Base-by-base conservation (phyloP, 2,113 vertebrate species). In the Rutilus rutilus region DNA sequence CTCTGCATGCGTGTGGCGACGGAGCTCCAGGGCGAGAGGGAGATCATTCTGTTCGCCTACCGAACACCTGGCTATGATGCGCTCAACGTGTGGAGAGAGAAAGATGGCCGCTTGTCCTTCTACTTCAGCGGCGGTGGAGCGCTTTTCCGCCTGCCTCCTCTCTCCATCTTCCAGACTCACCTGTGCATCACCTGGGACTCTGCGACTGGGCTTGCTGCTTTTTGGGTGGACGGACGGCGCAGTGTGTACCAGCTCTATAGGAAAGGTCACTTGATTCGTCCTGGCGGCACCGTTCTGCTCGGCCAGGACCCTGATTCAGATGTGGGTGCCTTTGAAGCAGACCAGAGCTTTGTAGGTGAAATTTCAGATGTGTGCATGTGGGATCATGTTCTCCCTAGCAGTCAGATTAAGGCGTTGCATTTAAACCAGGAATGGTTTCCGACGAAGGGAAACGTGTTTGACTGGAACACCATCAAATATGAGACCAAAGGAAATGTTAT, bases 141-240 rank as follows among this genome's bases (percentile, higher is more conserved):
- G 42, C 85, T 78, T 86, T 96, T 94, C 36, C 79, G 86, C 65
- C 91, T 96, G 74, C 94, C 94, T 0, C 89, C 90, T 3, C 87
- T 95, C 73, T 84, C 86, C 87, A 92, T 90, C 12, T 93, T 95
- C 87, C 91, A 92, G 67, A 93, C 91, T 36, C 94, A 94, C 83
- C 87, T 96, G 52, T 96, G 95, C 85, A 88, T 96, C 42, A 95
- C 95, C 15, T 96, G 95, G 95, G 92, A 94, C 52, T 96, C 95
- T 3, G 86, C 59, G 33, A 89, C 90, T 0, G 95, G 95, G 71
- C 93, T 94, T 4, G 7, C 92, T 0, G 92, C 94, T 0, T 94
- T 95, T 50, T 96, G 95, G 95, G 88, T 93, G 52, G 93, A 96
- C 0, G 94, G 94, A 2, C 92, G 84, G 42, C 92, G 94, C 64